Base-by-base conservation (phyloP, 2,797 vertebrate species). In the Sebastes iracundus region DNA sequence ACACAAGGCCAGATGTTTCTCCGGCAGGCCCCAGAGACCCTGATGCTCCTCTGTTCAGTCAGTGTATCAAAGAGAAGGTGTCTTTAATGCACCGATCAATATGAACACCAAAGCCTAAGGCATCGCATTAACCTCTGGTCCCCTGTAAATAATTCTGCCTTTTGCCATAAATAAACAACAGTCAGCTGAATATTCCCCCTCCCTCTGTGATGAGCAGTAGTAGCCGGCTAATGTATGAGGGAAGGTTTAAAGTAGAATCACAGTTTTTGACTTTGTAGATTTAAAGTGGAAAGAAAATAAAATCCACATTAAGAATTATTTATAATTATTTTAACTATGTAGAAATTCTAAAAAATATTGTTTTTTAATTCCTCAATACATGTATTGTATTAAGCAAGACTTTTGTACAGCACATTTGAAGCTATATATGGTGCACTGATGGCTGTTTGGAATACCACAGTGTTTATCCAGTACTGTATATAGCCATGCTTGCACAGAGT, bases 1-100 rank as follows among this genome's bases (percentile, higher is more conserved):
- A 85, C 69, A 33, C 79, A 66, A 89, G 64, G 77, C 73, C 67
- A 70, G 78, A 46, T 16, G 49, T 72, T 70, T 86, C 65, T 79
- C 77, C 8, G 0, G 11, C 60, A 63, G 72, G 27, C 72, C 52
- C 82, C 16, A 10, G 71, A 56, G 70, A 77, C 20, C 65, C 68
- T 11, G 68, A 65, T 20, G 38, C 65, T 69, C 18, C 75, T 84
- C 4, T 67, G 11, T 64, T 42, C 6, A 28, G 23, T 53, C 63
- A 63, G 1, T 82, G 63, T 16, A 72, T 83, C 53, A 77, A 59
- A 71, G 70, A 69, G 53, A 68, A 52, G 8, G 28, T 53, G 61
- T 72, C 25, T 55, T 30, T 70, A 46, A 46, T 65, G 38, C 63
- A 56, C 20, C 2, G 11, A 69, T 92, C 86, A 46, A 80, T 89